Percentiles rank a stretch among this genome's conserved stretches.
Conservation (phyloP, 1,140 invertebrate genomes). For the Chionoecetes opilio region DNA sequence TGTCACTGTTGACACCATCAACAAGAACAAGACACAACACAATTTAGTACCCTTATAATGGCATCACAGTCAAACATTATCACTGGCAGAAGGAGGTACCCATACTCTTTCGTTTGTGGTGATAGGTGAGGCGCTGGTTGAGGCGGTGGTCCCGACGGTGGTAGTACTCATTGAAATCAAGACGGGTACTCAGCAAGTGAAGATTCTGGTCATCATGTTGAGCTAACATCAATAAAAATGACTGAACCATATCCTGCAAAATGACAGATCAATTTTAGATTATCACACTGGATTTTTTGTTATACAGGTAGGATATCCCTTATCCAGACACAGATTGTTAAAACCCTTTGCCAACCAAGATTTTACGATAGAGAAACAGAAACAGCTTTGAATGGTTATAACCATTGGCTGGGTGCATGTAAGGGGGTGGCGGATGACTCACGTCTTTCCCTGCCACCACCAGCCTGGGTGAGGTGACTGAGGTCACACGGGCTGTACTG, state of each 20-base stretch:
- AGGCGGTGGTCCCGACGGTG: slow-evolving; percentile 90
- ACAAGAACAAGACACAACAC: background rate
- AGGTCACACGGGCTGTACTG: too few species aligned
- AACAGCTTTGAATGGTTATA: too few species aligned
- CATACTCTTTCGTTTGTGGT: slow-evolving; percentile 82
- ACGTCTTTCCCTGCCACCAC: too few species aligned
- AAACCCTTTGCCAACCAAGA: too few species aligned
- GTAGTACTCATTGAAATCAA: slow-evolving; percentile 97
- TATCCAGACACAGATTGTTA: too few species aligned
- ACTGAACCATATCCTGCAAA: slow-evolving; percentile 89
- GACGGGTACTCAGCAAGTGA: slow-evolving; percentile 93
- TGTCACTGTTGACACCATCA: too few species aligned
- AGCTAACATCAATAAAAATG: slow-evolving; percentile 91
- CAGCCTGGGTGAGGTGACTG: too few species aligned
- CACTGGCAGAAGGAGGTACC: slow-evolving; percentile 67
- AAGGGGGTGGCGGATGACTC: too few species aligned
- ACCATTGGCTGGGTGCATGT: too few species aligned
- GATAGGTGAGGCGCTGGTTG: slow-evolving; percentile 88
- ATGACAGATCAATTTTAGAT: background rate
- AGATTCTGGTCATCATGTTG: slow-evolving; percentile 91
- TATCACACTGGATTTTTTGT: too few species aligned
- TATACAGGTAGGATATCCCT: too few species aligned
- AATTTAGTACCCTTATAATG: background rate
- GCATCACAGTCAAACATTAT: background rate
- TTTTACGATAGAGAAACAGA: too few species aligned